Evolutionary conservation across 2,888 invertebrate genomes (phyloP), one percentile per base, ranked within the genome.

Genomic region (Encarsia formosa): DNA sequence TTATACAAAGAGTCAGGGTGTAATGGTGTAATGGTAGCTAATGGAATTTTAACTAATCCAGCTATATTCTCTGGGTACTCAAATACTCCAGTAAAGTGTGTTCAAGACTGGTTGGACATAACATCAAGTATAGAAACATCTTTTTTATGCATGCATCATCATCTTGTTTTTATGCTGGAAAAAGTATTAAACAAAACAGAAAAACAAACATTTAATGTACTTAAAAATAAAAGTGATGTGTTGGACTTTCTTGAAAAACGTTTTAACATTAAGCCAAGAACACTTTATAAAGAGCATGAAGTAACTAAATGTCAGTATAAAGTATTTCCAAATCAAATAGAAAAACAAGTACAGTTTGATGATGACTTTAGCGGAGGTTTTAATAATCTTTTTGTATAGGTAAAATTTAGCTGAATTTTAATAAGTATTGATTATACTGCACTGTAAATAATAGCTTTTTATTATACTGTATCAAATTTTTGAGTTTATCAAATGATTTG

Each of bases 101-200:
- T 97, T 1, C 83, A 85, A 71, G 80, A 88, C 49, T 97, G 95
- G 95, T 71, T 89, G 59, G 77, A 84, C 60, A 81, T 88, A 57
- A 85, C 84, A 53, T 76, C 84, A 39, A 77, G 70, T 44, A 72
- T 77, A 46, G 75, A 76, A 32, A 69, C 78, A 5, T 68, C 64
- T 46, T 96, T 90, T 73, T 85, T 88, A 61, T 85, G 85, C 67
- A 93, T 97, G 67, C 98, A 98, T 76, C 95, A 97, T 71, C 98
- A 98, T 76, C 80, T 98, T 57, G 91, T 93, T 44, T 95, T 93
- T 71, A 98, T 98, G 98, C 79, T 93, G 65, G 92, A 94, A 65
- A 87, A 86, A 73, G 70, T 87, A 32, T 77, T 96, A 61, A 79
- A 83, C 0, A 87, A 85, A 64, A 75, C 80, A 43, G 83, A 89